Evolutionary conservation across 2,113 vertebrate species (phyloP).

Genomic region (Paradisaea rubra): DNA sequence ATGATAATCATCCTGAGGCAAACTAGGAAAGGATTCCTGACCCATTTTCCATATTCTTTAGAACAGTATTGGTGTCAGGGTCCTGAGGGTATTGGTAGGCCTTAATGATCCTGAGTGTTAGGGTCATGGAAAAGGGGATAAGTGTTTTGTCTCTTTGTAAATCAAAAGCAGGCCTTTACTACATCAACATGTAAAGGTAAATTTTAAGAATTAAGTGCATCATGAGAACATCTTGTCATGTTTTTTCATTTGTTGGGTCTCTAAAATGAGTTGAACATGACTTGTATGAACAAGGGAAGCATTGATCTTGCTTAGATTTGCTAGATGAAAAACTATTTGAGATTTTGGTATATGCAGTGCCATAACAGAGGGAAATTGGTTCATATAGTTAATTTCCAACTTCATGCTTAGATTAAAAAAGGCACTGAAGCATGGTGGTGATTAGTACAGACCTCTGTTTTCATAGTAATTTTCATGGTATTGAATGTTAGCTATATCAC

Average conservation of each 20-base stretch:
- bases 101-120: background rate
- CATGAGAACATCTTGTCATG: background rate
- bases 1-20: background rate
- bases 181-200: background rate
- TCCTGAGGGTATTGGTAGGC: background rate
- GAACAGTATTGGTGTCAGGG: background rate
- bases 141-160: background rate
- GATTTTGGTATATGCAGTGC: background rate
- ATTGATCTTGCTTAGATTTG: background rate
- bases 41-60: background rate
- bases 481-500: background rate
- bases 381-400: background rate
- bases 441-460: background rate
- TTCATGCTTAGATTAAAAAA: background rate
- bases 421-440: background rate
- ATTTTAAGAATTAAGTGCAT: background rate
- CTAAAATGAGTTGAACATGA: background rate
- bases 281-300: background rate
- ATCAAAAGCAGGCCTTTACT: background rate
- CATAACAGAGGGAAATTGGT: background rate
- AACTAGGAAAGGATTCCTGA: background rate
- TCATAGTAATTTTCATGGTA: background rate
- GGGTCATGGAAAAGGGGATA: background rate
- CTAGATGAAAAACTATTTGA: background rate
- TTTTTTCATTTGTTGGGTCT: background rate